These are phyloP conservation scores for Myotis yumanensis DNA, from an alignment of 2,113 vertebrate genomes.

Conservation along the genomic window DNA sequence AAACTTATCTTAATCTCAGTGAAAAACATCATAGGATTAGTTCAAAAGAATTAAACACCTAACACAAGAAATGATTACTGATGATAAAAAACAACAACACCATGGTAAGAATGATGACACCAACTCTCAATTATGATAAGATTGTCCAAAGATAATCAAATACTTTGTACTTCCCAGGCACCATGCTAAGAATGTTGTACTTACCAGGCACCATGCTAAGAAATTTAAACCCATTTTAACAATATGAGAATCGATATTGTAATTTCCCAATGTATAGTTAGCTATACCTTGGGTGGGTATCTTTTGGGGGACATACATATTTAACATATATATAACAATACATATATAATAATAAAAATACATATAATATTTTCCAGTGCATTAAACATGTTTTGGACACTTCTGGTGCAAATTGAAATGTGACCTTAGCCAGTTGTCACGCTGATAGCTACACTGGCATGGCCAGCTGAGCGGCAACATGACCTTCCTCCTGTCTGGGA, in stretches of 20 bases:
- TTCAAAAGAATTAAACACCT: neutral
- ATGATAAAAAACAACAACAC: neutral
- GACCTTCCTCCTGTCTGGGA: neutral
- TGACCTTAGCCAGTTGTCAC: constrained; percentile 28
- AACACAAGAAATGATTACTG: neutral
- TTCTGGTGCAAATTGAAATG: constrained; percentile 46
- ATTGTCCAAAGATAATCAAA: neutral
- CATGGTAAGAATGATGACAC: neutral
- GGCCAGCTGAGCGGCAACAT: neutral
- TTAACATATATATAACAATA: neutral
- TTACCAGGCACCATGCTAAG: neutral
- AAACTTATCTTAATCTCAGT: no score
- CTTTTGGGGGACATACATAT: neutral
- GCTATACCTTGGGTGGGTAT: neutral
- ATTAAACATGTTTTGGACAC: constrained; percentile 6
- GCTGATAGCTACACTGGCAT: neutral
- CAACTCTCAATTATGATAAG: neutral
- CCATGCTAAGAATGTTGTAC: neutral
- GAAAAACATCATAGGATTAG: no score
- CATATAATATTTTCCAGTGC: neutral
- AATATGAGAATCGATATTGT: neutral
- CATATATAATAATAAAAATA: neutral
- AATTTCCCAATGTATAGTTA: neutral
- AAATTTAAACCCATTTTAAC: neutral
- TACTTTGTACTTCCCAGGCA: neutral